phyloP scores from a whole-genome alignment of 2,113 vertebrate species.

The Oreochromis spilurus region DNA sequence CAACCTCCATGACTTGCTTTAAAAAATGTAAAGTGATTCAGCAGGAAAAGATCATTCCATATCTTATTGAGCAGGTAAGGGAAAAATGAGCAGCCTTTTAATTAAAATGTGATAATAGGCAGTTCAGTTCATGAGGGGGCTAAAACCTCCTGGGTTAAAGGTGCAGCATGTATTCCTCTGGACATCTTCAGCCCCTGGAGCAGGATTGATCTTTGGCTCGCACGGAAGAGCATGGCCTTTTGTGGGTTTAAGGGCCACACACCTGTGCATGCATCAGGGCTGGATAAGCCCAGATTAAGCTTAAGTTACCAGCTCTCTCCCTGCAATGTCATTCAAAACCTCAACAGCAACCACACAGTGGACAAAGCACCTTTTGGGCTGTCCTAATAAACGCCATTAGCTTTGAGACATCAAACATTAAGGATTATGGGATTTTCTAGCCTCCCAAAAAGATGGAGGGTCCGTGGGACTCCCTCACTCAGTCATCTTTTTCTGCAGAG shows the following conservation, averaged over 20 bases:
- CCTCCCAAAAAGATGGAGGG: constrained; percentile 49
- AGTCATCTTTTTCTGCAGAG: constrained; percentile 61
- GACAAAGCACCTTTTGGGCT: constrained; percentile 75
- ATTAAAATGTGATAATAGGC: constrained; percentile 74
- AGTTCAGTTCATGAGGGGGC: constrained; percentile 21
- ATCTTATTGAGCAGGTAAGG: constrained; percentile 1
- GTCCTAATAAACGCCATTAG: constrained; percentile 75
- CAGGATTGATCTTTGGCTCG: constrained; percentile 64
- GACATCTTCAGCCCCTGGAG: constrained; percentile 48
- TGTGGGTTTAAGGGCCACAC: constrained; percentile 69
- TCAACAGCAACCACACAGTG: constrained; percentile 36
- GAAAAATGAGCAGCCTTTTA: constrained; percentile 33
- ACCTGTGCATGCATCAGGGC: constrained; percentile 59
- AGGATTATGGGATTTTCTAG: constrained; percentile 77
- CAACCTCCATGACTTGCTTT: neutral
- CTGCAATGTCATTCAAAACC: constrained; percentile 74
- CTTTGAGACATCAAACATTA: constrained; percentile 78
- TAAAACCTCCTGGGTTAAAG: constrained; percentile 37
- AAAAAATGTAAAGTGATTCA: constrained; percentile 29
- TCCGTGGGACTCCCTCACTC: constrained; percentile 54
- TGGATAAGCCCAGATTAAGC: constrained; percentile 76
- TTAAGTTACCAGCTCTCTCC: constrained; percentile 72
- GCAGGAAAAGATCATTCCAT: constrained; percentile 23
- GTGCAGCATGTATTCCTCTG: constrained; percentile 35
- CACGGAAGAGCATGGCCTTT: constrained; percentile 46